Percentiles rank a stretch among this genome's conserved stretches.
phyloP scores from a whole-genome alignment of 2,888 invertebrate species.

The Xanthostigma xanthostigma region DNA sequence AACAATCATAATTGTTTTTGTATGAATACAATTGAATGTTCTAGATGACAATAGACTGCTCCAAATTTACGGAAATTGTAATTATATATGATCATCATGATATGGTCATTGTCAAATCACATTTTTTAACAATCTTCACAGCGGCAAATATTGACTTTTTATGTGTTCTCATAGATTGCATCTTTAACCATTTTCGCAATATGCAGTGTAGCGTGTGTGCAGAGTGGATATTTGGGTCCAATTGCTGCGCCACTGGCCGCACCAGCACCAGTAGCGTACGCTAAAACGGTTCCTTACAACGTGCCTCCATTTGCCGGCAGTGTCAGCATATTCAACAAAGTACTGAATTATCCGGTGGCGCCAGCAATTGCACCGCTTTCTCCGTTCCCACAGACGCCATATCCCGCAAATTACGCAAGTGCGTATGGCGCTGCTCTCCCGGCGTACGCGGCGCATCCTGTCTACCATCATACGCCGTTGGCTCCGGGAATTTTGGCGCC shows the following conservation, averaged over 20 bases:
- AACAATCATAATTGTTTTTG: no score
- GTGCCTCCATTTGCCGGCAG: constrained; percentile 46
- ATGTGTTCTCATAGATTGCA: not conserved
- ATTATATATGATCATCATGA: no score
- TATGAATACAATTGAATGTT: no score
- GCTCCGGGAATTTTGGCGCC: not conserved
- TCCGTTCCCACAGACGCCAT: constrained; percentile 14
- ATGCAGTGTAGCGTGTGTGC: not conserved
- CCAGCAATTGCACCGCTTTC: constrained; percentile 20
- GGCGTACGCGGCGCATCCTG: not conserved
- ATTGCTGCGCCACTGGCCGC: constrained; percentile 20
- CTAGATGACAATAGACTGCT: no score
- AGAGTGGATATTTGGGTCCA: constrained; percentile 6
- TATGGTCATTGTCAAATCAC: no score
- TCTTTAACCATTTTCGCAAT: constrained; percentile 1
- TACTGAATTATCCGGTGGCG: constrained; percentile 19
- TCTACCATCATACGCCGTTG: not conserved
- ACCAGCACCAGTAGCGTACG: constrained; percentile 24
- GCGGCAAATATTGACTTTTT: not conserved
- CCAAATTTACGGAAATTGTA: no score
- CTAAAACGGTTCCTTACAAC: constrained; percentile 43
- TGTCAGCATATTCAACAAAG: constrained; percentile 36
- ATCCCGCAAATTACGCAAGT: constrained; percentile 1
- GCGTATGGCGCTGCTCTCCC: constrained; percentile 1
- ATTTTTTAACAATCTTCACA: no score